phyloP scores from a whole-genome alignment of 2,888 invertebrate genomes.

The Tenthredo distinguenda region DNA sequence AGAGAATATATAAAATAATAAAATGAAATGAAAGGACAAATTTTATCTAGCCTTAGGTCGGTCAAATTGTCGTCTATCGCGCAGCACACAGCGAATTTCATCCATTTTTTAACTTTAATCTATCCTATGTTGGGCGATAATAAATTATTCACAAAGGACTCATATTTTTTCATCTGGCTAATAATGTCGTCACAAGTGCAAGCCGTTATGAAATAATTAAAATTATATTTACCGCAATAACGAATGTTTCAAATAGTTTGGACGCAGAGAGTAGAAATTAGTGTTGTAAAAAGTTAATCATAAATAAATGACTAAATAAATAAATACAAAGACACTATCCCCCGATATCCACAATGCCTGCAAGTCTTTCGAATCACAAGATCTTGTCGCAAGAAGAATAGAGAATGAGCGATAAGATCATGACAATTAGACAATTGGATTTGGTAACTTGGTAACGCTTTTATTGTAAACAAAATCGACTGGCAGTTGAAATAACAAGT shows the following conservation, averaged over 20 bases:
- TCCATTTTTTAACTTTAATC: background rate
- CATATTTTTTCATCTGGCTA: conserved; percentile 46
- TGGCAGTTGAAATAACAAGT: background rate
- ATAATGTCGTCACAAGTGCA: background rate
- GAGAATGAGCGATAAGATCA: background rate
- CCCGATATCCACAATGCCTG: background rate
- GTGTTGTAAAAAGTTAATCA: conserved; percentile 48
- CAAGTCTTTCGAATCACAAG: background rate
- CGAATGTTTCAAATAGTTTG: conserved; percentile 33
- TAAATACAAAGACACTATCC: background rate
- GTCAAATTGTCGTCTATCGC: conserved; percentile 26
- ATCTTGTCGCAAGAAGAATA: background rate
- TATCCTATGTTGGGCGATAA: conserved; percentile 19
- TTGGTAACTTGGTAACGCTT: conserved; percentile 3
- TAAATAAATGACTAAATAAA: conserved; percentile 21
- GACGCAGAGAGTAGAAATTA: conserved; percentile 41
- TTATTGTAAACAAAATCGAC: background rate
- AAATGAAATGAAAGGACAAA: conserved; percentile 21
- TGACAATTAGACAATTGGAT: background rate
- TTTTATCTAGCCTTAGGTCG: conserved; percentile 46
- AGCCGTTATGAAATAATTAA: background rate
- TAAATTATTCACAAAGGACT: conserved; percentile 29
- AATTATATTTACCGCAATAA: conserved; percentile 25
- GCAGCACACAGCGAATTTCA: conserved; percentile 34
- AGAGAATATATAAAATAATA: conserved; percentile 54